Evolutionary conservation across 1,140 invertebrate species (phyloP), one percentile per base, ranked within the genome.

Genomic region (Brachionus sp.): DNA sequence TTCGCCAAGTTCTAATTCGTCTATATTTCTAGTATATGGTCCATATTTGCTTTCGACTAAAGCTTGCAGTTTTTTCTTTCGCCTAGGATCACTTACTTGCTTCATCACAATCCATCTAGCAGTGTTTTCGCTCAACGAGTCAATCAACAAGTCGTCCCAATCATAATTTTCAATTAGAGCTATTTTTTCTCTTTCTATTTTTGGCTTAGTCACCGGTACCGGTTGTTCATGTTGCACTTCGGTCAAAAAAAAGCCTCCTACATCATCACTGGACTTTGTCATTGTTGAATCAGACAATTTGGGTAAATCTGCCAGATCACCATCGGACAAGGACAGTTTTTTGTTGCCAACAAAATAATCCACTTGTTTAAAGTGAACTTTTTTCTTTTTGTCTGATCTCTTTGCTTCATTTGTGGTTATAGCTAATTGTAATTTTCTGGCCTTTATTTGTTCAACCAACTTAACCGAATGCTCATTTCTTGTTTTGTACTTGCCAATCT

Each of bases 61-160:
- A 12, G 29, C 23, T 12, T 35, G 50, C 5, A 80, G 25, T 62
- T 66, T 80, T 66, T 80, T 16, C n/a, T 46, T 75, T 46, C 44
- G 70, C 44, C 44, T 75, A 13, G 70, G 35, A 53, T 80, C 50
- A 9, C 19, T 80, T 23, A 62, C 23, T 29, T 35, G 16, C 12
- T 80, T 57, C 19, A 23, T 29, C 4, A 80, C 50, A 1, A 80
- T 57, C 77, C 77, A 80, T 37, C 77, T 25, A 33, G 77, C 77
- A 2, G 77, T 80, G 33, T 80, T 57, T 42, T 80, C 77, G 33
- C 77, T 80, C 19, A 80, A n/a, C 19, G 62, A 62, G 23, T 80
- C 50, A 9, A 80, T 62, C 19, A 80, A 66, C 19, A 13, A 66
- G 16, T 80, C 46, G 25, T 80, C 77, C 77, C 77, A 80, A 19